A percentile compares a stretch with the other conserved stretches of the same genome.
phyloP scores from a whole-genome alignment of 2,113 vertebrate genomes.

The Colossoma macropomum region DNA sequence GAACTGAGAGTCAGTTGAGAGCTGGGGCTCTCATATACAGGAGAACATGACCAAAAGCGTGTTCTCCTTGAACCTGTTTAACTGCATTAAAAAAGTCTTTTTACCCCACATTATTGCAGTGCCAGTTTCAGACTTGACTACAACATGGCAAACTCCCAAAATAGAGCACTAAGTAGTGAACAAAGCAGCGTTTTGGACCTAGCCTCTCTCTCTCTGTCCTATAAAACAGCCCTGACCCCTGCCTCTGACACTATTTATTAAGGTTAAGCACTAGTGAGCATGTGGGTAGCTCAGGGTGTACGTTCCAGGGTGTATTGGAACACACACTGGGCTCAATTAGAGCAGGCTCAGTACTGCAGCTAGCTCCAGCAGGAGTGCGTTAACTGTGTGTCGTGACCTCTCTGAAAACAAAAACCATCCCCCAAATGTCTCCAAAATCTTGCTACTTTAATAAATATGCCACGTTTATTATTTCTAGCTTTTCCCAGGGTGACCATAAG shows the following conservation, averaged over 20 bases:
- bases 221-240: not conserved
- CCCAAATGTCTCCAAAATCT: not conserved
- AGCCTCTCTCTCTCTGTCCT: not conserved
- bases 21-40: no score
- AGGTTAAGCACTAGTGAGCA: not conserved
- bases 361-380: not conserved
- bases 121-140: no score
- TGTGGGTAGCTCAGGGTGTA: no score
- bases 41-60: no score
- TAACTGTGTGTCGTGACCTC: slow-evolving; percentile 6
- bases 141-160: no score
- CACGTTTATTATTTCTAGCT: slow-evolving; percentile 17
- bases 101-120: no score
- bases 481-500: slow-evolving; percentile 9
- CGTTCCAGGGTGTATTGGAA: not conserved
- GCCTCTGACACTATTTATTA: not conserved
- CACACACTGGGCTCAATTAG: slow-evolving; percentile 26
- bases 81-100: no score
- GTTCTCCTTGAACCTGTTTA: no score
- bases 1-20: no score
- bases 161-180: no score
- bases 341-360: not conserved
- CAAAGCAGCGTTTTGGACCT: not conserved
- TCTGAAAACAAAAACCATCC: not conserved
- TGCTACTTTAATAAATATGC: slow-evolving; percentile 17